These are phyloP conservation scores for Cottoperca gobio DNA, from an alignment of 2,797 vertebrate genomes.

Conservation along the genomic window DNA sequence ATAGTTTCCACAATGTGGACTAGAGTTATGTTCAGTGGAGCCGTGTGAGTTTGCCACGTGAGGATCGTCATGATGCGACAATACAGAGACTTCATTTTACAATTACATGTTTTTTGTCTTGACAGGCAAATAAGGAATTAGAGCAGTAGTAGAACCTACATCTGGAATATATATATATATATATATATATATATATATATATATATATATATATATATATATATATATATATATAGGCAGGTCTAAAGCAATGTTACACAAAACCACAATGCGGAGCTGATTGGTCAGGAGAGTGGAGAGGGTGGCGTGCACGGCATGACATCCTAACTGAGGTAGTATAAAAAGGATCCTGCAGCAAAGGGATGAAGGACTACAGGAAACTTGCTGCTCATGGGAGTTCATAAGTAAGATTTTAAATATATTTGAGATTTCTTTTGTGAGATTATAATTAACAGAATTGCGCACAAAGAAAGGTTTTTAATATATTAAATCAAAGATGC, in stretches of 20 bases:
- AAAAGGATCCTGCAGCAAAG: conserved; percentile 58
- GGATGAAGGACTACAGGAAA: conserved; percentile 18
- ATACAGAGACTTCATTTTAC: not conserved
- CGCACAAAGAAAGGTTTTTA: not conserved
- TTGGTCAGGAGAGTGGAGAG: conserved; percentile 54
- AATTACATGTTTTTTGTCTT: not conserved
- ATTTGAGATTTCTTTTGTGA: not conserved
- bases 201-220: too few species aligned
- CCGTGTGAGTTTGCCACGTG: not conserved
- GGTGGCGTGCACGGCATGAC: conserved; percentile 51
- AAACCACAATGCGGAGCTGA: conserved; percentile 29
- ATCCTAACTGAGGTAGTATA: conserved; percentile 56
- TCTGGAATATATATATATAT: too few species aligned
- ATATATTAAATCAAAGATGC: not conserved
- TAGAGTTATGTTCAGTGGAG: conserved; percentile 26
- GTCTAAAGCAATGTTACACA: not conserved
- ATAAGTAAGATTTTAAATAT: conserved; percentile 41
- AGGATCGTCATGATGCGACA: not conserved
- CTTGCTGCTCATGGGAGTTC: conserved; percentile 17
- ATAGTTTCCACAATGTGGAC: conserved; percentile 64
- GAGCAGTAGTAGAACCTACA: too few species aligned
- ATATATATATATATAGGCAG: too few species aligned
- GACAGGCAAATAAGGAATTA: not conserved
- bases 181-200: too few species aligned
- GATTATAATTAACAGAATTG: not conserved